These are phyloP conservation scores for Ptilonorhynchus violaceus DNA, from an alignment of 2,113 vertebrate genomes.

Conservation along the genomic window DNA sequence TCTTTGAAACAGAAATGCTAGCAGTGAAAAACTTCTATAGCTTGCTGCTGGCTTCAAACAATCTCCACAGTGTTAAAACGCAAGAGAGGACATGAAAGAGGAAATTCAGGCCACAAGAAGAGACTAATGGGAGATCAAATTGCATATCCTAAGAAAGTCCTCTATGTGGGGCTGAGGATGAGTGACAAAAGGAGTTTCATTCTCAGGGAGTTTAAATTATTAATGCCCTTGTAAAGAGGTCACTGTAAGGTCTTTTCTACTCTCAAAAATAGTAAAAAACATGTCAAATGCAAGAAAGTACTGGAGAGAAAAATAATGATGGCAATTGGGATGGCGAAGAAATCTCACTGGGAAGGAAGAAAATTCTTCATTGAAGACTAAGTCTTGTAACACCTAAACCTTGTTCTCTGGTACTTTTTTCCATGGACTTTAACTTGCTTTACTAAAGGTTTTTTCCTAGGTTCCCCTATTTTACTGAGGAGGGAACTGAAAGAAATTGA, in stretches of 20 bases:
- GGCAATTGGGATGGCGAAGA: neutral
- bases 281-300: neutral
- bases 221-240: neutral
- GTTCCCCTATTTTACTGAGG: neutral
- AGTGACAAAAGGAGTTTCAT: neutral
- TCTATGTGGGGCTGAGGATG: neutral
- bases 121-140: neutral
- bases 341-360: neutral
- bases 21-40: neutral
- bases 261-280: neutral
- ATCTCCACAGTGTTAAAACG: neutral
- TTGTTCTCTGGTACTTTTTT: neutral
- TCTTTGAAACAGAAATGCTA: neutral
- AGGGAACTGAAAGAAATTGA: neutral
- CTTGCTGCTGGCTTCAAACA: neutral
- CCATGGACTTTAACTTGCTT: neutral
- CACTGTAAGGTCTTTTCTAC: neutral
- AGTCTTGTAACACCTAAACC: neutral
- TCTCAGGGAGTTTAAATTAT: slow-evolving; percentile 14
- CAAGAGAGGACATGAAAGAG: neutral
- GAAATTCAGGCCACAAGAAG: neutral
- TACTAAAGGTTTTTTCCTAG: neutral
- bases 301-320: neutral
- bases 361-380: neutral
- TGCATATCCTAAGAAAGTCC: neutral